These are phyloP conservation scores for Burhinus oedicnemus DNA, from an alignment of 2,113 vertebrate species.

Conservation along the genomic window DNA sequence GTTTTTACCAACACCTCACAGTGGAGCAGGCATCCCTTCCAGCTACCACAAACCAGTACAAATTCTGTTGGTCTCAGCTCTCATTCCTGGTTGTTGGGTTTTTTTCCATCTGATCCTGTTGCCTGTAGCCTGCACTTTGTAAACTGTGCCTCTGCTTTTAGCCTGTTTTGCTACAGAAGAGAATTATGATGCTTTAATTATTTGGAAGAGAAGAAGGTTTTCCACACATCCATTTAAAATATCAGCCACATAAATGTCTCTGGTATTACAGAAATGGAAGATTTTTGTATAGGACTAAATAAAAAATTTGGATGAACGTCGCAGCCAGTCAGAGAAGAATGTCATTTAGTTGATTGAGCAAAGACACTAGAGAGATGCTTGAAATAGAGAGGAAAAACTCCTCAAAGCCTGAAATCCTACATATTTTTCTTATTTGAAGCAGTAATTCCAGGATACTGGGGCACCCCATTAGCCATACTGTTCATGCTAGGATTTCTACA, in stretches of 20 bases:
- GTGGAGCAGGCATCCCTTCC: neutral
- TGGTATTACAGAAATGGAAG: constrained; percentile 5
- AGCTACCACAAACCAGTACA: neutral
- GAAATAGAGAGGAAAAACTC: constrained; percentile 60
- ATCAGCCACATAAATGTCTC: neutral
- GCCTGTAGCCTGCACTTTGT: neutral
- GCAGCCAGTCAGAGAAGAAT: constrained; percentile 11
- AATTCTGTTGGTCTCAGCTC: neutral
- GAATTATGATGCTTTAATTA: neutral
- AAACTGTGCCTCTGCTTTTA: neutral
- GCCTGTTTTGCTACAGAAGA: neutral
- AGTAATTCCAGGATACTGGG: constrained; percentile 1
- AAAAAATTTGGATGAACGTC: constrained; percentile 15
- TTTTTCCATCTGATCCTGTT: neutral
- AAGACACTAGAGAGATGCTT: constrained; percentile 32
- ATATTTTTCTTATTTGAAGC: constrained; percentile 51
- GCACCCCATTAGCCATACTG: neutral
- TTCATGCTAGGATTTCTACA: constrained; percentile 29
- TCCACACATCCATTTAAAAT: neutral
- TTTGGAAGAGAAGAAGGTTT: neutral
- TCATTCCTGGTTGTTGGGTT: fast-evolving
- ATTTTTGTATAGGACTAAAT: neutral
- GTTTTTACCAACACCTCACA: neutral
- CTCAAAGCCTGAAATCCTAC: constrained; percentile 26
- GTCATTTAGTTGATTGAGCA: constrained; percentile 38